These are phyloP conservation scores for Monoplex corrugatus DNA, from an alignment of 2,888 invertebrate species.

Conservation along the genomic window DNA sequence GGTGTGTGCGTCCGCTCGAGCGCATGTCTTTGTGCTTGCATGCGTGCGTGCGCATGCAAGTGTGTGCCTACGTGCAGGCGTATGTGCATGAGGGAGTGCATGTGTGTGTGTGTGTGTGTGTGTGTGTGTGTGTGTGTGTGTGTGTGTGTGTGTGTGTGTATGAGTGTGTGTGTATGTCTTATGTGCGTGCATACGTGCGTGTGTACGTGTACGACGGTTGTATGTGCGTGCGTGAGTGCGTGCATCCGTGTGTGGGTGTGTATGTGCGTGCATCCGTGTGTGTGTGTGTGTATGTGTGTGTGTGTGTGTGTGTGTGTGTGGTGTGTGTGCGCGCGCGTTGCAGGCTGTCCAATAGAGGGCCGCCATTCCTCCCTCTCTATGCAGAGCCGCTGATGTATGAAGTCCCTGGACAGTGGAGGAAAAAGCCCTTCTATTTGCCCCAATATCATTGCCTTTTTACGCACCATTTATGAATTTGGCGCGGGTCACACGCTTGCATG, in stretches of 20 bases:
- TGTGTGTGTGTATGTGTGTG: not conserved
- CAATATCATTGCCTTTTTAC: slow-evolving; percentile 49
- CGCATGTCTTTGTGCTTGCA: too few relatives aligned
- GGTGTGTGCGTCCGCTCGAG: too few relatives aligned
- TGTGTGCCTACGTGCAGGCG: not conserved
- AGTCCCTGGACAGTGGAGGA: slow-evolving; percentile 26
- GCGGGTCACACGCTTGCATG: slow-evolving; percentile 35
- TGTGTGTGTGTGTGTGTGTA: not conserved
- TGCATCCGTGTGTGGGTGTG: slow-evolving; percentile 4
- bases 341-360: not conserved
- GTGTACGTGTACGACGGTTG: not conserved
- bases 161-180: not conserved
- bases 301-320: not conserved
- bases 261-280: not conserved
- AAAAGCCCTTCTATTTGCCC: slow-evolving; percentile 45
- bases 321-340: not conserved
- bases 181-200: too few relatives aligned
- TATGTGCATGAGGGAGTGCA: not conserved
- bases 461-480: slow-evolving; percentile 52
- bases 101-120: slow-evolving; percentile 33
- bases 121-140: slow-evolving; percentile 29
- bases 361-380: not conserved
- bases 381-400: slow-evolving; percentile 41
- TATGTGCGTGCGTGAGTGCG: not conserved
- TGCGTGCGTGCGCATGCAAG: too few relatives aligned